Evolutionary conservation across 2,113 vertebrate genomes (phyloP), one percentile per base, ranked within the genome.

Genomic region (Tachysurus fulvidraco): DNA sequence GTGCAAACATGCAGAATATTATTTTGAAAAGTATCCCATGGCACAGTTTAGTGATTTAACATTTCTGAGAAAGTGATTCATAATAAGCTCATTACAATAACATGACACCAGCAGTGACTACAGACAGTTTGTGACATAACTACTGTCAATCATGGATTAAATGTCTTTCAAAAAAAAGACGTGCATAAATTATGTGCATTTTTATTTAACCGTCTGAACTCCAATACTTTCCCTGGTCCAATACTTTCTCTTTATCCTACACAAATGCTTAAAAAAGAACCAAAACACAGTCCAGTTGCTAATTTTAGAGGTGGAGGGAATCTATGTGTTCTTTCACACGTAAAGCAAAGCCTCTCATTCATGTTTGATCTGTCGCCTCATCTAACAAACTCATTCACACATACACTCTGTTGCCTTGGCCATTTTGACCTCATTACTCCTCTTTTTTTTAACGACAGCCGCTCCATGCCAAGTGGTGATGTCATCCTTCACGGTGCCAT

Each of bases 361-460:
- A 89, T 36, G 23, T 74, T 79, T 44, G 5, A 41, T 86, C 83
- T 80, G 76, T 85, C 73, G 36, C 76, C 64, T 73, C 50, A 50
- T 74, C 85, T 81, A 71, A 84, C 82, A 79, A 46, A 67, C 82
- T 86, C 89, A 83, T 89, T 87, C 85, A 84, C 83, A 89, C 85
- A 79, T 83, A 83, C 65, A 81, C 83, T 67, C 83, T 83, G 73
- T 83, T 52, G 85, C 83, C 25, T 71, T 86, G 83, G 85, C 90
- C 91, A 92, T 91, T 91, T 92, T 91, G 93, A 93, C 92, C 92
- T 92, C 93, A 95, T 95, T 95, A 95, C 93, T 91, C 83, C 85
- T 80, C 84, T 67, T 87, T 84, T 86, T 88, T 88, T 89, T 83
- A 87, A 91, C 91, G 91, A 84, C 78, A 69, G 89, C 87, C 89